Base-by-base conservation (phyloP, 2,888 invertebrate genomes). In the Polietes domitor region DNA sequence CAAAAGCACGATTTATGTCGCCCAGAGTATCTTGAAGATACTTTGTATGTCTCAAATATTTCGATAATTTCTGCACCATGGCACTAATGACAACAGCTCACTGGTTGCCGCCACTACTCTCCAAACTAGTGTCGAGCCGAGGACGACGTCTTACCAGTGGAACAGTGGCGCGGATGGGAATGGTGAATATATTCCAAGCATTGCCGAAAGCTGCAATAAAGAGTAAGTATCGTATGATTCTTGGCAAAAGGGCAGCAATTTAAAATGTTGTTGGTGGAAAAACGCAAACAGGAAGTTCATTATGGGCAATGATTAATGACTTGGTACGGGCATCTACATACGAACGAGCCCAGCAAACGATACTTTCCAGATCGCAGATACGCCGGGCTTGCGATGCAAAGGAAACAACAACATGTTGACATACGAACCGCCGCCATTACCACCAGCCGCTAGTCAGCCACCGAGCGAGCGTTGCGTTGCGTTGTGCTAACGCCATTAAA, bases 281-380 rank as follows among this genome's bases (percentile, higher is more conserved):
- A 82, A 85, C 85, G 88, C 87, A 88, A 89, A 87, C 86, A 88
- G 91, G 90, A 91, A 90, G 90, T 91, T 90, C 90, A 90, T 90
- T 90, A 90, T 90, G 89, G 90, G 88, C 91, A 88, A 91, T 90
- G 91, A 90, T 90, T 91, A 90, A 91, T 90, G 91, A 88, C 88
- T 68, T 73, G 76, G 47, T 28, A 32, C 78, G 72, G 43, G 65
- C 6, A 61, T 41, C 37, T 47, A 50, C 43, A 74, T 58, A 74
- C 61, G 43, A 43, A 74, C 61, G 43, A 43, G 68, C n/a, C 19
- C 26, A 26, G 47, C 24, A n/a, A 32, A 28, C 50, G 50, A 47
- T 65, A 24, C 63, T 7, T 63, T 75, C 47, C 47, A 73, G 73
- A 73, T 72, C 55, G 41, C 26, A 78, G 80, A 28, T 81, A 53